Evolutionary conservation across 2,797 vertebrate species (phyloP).

Genomic region (Sebastes kiyomatsui): DNA sequence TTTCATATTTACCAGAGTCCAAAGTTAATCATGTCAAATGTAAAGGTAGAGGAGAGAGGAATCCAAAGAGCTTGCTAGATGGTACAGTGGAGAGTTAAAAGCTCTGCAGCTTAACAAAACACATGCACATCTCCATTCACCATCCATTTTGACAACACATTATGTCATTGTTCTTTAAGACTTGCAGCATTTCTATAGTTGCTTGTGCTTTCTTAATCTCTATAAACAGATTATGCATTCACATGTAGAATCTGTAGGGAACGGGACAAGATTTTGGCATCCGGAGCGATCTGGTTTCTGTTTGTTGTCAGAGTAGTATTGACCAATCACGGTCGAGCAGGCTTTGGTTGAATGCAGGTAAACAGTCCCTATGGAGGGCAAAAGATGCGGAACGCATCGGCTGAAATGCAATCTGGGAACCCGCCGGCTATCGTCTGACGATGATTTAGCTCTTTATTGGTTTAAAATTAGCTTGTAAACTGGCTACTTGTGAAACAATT

Average conservation of each 20-base stretch:
- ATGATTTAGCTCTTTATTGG: too few species aligned
- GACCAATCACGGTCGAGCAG: not conserved
- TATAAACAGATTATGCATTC: not conserved
- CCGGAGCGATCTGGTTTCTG: not conserved
- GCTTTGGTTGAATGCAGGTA: not conserved
- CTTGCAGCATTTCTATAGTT: not conserved
- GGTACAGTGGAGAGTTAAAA: not conserved
- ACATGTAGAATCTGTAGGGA: not conserved
- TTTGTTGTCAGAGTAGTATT: not conserved
- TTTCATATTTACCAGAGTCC: not conserved
- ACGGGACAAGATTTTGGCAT: not conserved
- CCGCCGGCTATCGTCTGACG: too few species aligned
- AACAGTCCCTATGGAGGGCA: not conserved
- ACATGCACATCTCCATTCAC: not conserved
- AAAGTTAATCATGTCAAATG: constrained; percentile 2
- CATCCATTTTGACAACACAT: not conserved
- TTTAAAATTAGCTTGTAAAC: too few species aligned
- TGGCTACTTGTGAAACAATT: too few species aligned
- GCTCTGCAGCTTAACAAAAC: not conserved
- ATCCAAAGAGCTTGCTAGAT: not conserved
- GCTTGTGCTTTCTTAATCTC: not conserved
- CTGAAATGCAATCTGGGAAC: not conserved
- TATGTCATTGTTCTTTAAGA: not conserved
- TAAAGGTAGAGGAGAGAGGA: not conserved
- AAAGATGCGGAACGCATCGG: not conserved